Percentiles rank a stretch among this genome's conserved stretches.
Evolutionary conservation across 1,140 invertebrate species (phyloP).

Genomic region (Bombus consobrinus): DNA sequence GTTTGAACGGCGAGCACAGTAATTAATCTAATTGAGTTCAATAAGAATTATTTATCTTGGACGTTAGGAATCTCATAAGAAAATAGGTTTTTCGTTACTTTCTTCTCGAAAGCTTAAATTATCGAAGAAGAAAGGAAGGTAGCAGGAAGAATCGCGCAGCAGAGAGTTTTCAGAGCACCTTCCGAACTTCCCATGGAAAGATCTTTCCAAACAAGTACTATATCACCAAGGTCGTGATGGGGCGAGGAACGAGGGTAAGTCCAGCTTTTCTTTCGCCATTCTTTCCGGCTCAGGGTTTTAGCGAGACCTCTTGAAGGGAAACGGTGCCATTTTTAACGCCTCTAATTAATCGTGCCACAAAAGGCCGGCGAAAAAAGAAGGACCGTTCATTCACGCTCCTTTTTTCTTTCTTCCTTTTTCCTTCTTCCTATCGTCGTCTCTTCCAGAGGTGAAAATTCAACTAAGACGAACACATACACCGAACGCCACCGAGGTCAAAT

Average conservation of each 20-base stretch:
- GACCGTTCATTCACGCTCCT: constrained; percentile 15
- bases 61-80: neutral
- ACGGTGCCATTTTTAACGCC: constrained; percentile 59
- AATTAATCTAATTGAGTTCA: neutral
- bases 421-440: neutral
- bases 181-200: constrained; percentile 45
- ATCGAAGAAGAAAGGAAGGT: neutral
- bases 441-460: constrained; percentile 3
- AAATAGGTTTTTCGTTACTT: neutral
- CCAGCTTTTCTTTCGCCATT: constrained; percentile 33
- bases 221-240: constrained; percentile 20
- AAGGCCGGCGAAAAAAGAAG: neutral
- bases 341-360: constrained; percentile 70
- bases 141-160: neutral
- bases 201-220: constrained; percentile 25
- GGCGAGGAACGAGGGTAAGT: constrained; percentile 25
- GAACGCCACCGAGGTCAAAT: neutral
- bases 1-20: neutral
- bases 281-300: constrained; percentile 33
- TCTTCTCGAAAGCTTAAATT: neutral
- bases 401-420: neutral
- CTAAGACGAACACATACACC: neutral
- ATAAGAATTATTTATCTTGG: neutral
- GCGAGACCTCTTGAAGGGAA: constrained; percentile 18
- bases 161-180: neutral